Conservation (phyloP, 2,888 invertebrate genomes). For the Choristoneura rosaceana region DNA sequence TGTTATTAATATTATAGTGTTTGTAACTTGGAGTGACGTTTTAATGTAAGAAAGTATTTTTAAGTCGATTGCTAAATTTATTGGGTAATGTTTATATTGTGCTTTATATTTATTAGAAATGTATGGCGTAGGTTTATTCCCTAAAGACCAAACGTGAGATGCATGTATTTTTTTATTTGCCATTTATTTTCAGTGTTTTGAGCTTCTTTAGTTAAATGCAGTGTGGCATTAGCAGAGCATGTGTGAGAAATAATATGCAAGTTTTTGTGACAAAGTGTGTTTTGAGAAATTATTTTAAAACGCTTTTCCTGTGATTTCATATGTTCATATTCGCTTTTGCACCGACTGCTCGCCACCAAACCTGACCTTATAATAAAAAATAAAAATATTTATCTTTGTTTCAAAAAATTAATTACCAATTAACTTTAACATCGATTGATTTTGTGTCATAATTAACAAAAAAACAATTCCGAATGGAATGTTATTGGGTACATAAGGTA, state of each 20-base stretch:
- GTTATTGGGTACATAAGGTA: background rate
- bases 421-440: background rate
- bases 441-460: background rate
- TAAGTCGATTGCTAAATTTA: constrained; percentile 83
- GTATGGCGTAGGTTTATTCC: constrained; percentile 61
- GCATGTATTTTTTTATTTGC: constrained; percentile 78
- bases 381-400: background rate
- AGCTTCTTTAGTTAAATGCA: constrained; percentile 62
- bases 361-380: constrained; percentile 45
- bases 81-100: constrained; percentile 75
- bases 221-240: constrained; percentile 76
- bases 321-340: constrained; percentile 81
- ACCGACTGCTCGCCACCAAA: constrained; percentile 68
- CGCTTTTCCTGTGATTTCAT: constrained; percentile 84
- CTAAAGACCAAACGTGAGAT: constrained; percentile 85
- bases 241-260: constrained; percentile 78
- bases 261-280: constrained; percentile 51
- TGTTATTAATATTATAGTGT: constrained; percentile 47
- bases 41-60: constrained; percentile 60
- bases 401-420: background rate
- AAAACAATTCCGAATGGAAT: background rate
- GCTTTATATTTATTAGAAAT: constrained; percentile 53
- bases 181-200: constrained; percentile 64
- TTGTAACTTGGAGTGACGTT: constrained; percentile 71
- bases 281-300: constrained; percentile 57